Conservation (phyloP, 2,113 vertebrate genomes). For the Laticauda colubrina region DNA sequence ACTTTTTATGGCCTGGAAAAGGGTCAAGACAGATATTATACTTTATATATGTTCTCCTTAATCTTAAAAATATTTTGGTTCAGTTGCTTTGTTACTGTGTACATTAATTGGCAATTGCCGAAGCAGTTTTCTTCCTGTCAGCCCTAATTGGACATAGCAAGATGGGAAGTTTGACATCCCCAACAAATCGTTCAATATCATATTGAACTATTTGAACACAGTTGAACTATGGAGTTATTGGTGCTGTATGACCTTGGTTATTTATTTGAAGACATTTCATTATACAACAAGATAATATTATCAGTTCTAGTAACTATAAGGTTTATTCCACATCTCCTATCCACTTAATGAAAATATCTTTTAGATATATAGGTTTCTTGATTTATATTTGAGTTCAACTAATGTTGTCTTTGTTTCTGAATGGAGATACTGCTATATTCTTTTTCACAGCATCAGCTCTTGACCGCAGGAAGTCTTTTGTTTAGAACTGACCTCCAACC, state of each 20-base stretch:
- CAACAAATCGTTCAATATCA: not conserved
- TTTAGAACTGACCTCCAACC: slow-evolving; percentile 59
- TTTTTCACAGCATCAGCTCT: slow-evolving; percentile 76
- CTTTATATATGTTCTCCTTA: not conserved
- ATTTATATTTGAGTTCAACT: slow-evolving; percentile 69
- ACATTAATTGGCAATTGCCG: not conserved
- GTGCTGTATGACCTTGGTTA: not conserved
- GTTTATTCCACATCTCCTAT: not conserved
- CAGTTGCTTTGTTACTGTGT: not conserved
- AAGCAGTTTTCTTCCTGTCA: not conserved
- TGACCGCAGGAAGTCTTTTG: slow-evolving; percentile 64
- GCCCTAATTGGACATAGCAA: not conserved
- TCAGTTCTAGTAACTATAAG: not conserved
- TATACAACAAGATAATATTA: not conserved
- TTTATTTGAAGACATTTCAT: not conserved
- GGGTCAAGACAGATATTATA: not conserved
- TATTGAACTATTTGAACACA: too few species aligned
- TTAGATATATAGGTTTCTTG: slow-evolving; percentile 67
- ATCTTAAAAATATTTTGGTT: not conserved
- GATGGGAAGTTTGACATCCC: not conserved
- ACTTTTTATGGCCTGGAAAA: not conserved
- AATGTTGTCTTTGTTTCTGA: slow-evolving; percentile 62
- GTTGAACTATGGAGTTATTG: not conserved
- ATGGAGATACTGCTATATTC: slow-evolving; percentile 78
- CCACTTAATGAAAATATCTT: not conserved